A percentile compares a stretch with the other conserved stretches of the same genome.
Conservation (phyloP, 2,888 invertebrate genomes). For the Drosophila tanythrix region DNA sequence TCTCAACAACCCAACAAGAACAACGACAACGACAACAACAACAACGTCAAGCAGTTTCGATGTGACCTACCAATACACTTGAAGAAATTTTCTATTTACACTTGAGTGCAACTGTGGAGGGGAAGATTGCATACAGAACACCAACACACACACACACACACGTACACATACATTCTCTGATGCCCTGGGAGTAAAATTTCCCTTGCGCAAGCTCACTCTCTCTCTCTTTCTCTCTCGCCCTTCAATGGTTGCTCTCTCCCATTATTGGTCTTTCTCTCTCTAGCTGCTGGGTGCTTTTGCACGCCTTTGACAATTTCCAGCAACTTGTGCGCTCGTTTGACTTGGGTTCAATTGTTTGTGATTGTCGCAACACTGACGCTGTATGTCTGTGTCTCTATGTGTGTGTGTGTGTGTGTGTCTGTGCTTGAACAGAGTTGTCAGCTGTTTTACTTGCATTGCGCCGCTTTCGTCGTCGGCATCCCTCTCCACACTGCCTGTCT, state of each 20-base stretch:
- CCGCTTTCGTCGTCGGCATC: neutral
- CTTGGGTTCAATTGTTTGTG: conserved; percentile 81
- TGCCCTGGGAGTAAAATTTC: conserved; percentile 58
- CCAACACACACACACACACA: neutral
- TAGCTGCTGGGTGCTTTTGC: conserved; percentile 50
- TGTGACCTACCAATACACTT: conserved; percentile 80
- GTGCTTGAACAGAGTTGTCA: conserved; percentile 71
- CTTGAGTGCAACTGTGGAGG: conserved; percentile 67
- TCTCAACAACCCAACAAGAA: conserved; percentile 69
- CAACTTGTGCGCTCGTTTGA: conserved; percentile 82
- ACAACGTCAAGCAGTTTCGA: conserved; percentile 62
- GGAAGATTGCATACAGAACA: conserved; percentile 45
- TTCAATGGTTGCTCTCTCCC: conserved; percentile 12
- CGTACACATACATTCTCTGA: neutral
- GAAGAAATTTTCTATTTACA: conserved; percentile 79
- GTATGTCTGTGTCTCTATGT: conserved; percentile 17
- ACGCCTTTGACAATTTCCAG: conserved; percentile 81
- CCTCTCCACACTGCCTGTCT: neutral
- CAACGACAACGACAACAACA: conserved; percentile 27
- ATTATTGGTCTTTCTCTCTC: conserved; percentile 18
- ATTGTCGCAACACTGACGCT: conserved; percentile 64
- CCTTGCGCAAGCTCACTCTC: conserved; percentile 50
- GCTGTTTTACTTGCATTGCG: conserved; percentile 73
- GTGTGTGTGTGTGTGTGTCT: conserved; percentile 15
- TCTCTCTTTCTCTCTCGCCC: neutral